These are phyloP conservation scores for Lutraria lutraria DNA, from an alignment of 2,888 invertebrate species.

Conservation along the genomic window DNA sequence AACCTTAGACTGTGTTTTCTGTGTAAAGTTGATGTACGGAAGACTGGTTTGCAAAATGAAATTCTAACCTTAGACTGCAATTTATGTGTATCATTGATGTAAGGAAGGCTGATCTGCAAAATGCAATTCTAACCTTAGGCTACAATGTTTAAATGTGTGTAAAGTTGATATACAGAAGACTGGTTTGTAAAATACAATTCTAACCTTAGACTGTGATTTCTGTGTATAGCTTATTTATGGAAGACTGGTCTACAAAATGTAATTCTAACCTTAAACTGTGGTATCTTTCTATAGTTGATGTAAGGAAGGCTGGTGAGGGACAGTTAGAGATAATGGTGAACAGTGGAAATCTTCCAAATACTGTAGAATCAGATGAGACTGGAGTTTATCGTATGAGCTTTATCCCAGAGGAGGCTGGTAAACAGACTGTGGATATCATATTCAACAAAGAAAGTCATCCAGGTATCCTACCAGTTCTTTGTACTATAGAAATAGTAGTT, in stretches of 20 bases:
- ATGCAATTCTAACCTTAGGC: neutral
- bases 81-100: no score
- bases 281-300: conserved; percentile 93
- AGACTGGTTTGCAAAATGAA: neutral
- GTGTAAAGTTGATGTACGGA: no score
- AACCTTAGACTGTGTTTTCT: neutral
- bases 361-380: conserved; percentile 81
- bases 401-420: conserved; percentile 94
- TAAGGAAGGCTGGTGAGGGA: conserved; percentile 99
- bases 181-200: neutral
- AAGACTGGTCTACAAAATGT: neutral
- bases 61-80: neutral
- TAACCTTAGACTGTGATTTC: neutral
- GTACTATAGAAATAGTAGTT: neutral
- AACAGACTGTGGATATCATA: conserved; percentile 95
- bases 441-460: conserved; percentile 88
- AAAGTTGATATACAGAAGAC: no score
- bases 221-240: no score
- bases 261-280: neutral
- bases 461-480: conserved; percentile 79
- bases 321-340: conserved; percentile 99
- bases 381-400: conserved; percentile 96
- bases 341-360: conserved; percentile 99
- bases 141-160: neutral
- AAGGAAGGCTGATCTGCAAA: neutral